A percentile compares a stretch with the other conserved stretches of the same genome.
phyloP scores from a whole-genome alignment of 2,888 invertebrate species.

The Xanthorhoe spadicearia region DNA sequence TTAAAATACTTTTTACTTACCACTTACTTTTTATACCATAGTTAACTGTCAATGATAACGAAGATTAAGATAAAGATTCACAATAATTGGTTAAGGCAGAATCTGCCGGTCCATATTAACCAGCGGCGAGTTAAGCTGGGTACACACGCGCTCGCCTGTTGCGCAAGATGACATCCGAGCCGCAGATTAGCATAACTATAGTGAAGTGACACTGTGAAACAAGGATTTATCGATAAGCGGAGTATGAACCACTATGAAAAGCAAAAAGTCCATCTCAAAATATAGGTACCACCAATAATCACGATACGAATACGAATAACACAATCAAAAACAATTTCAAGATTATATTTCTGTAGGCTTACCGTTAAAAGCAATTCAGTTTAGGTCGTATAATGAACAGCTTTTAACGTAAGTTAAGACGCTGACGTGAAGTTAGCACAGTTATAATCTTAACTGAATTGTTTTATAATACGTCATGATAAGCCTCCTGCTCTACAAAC shows the following conservation, averaged over 20 bases:
- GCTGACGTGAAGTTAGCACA: no score
- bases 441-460: no score
- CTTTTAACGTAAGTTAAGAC: no score
- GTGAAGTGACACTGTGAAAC: slow-evolving; percentile 52
- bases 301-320: no score
- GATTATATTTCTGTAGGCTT: no score
- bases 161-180: slow-evolving; percentile 82
- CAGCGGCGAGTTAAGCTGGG: slow-evolving; percentile 70
- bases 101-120: slow-evolving; percentile 66
- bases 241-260: not conserved
- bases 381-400: no score
- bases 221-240: slow-evolving; percentile 13
- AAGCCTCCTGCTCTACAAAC: not conserved
- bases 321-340: no score
- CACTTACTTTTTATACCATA: no score
- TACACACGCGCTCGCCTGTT: slow-evolving; percentile 77
- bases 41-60: slow-evolving; percentile 31
- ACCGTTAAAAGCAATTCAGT: no score
- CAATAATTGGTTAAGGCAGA: slow-evolving; percentile 50
- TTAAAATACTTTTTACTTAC: no score
- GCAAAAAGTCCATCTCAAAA: not conserved
- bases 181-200: slow-evolving; percentile 78
- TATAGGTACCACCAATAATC: not conserved
- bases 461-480: no score
- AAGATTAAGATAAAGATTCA: slow-evolving; percentile 36